Conservation (phyloP, 2,888 invertebrate species). For the Meganola albula region DNA sequence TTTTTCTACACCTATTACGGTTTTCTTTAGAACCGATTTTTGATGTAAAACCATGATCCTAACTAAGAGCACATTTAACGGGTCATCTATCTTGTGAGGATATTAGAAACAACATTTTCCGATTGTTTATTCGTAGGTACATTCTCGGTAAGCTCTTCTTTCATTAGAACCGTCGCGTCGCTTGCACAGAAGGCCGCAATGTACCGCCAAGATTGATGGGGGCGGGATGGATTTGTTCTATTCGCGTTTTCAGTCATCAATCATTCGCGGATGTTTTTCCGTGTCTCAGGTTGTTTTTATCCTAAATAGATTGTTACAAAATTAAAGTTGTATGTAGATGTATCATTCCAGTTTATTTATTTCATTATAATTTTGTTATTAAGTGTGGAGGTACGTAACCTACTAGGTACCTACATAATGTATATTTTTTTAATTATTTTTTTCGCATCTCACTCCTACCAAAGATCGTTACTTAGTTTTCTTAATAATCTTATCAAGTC, state of each 20-base stretch:
- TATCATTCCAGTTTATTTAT: too few relatives aligned
- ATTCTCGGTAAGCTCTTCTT: conserved; percentile 72
- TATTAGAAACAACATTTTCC: conserved; percentile 69
- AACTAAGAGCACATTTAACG: conserved; percentile 43
- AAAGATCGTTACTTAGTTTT: too few relatives aligned
- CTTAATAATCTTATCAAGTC: too few relatives aligned
- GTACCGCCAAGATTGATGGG: conserved; percentile 69
- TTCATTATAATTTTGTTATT: too few relatives aligned
- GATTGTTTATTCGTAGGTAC: conserved; percentile 75
- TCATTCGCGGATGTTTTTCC: conserved; percentile 76
- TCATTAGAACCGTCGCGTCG: conserved; percentile 70
- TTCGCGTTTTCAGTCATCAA: conserved; percentile 72
- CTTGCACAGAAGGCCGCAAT: conserved; percentile 52
- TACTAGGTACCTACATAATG: too few relatives aligned
- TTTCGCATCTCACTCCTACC: too few relatives aligned
- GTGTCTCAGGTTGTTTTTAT: conserved; percentile 74
- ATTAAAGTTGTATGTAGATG: too few relatives aligned
- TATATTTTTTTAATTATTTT: too few relatives aligned
- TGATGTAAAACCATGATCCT: conserved; percentile 28
- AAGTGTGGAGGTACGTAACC: too few relatives aligned
- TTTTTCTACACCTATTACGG: too few relatives aligned
- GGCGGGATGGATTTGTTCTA: conserved; percentile 74
- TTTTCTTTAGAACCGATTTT: too few relatives aligned
- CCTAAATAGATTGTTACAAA: conserved; percentile 71
- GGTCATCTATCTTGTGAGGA: conserved; percentile 62